A percentile compares a stretch with the other conserved stretches of the same genome.
These are phyloP conservation scores for Seladonia tumulorum DNA, from an alignment of 2,888 invertebrate genomes.

Conservation along the genomic window DNA sequence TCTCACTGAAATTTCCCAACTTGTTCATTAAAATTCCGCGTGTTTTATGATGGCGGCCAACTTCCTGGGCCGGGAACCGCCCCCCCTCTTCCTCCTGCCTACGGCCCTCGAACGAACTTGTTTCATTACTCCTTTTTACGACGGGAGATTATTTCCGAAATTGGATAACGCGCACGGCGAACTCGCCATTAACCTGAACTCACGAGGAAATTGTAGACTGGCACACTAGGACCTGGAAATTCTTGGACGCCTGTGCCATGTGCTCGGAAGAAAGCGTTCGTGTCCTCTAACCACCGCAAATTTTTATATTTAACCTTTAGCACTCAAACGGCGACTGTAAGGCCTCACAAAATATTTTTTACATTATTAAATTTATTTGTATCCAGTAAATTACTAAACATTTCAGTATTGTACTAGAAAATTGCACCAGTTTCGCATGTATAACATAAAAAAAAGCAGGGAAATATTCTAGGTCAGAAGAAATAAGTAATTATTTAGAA, in stretches of 20 bases:
- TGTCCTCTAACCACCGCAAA: neutral
- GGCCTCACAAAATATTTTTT: no score
- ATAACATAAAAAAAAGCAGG: no score
- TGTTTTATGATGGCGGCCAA: constrained; percentile 49
- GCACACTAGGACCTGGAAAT: neutral
- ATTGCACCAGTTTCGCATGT: no score
- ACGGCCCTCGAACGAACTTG: constrained; percentile 38
- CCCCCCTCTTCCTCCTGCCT: neutral
- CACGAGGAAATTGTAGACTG: neutral
- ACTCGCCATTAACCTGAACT: constrained; percentile 6
- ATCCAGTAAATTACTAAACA: no score
- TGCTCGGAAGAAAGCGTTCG: neutral
- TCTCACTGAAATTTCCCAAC: constrained; percentile 55
- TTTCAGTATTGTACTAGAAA: no score
- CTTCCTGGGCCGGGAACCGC: constrained; percentile 25
- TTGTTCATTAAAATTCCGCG: constrained; percentile 63
- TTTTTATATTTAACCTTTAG: neutral
- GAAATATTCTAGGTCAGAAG: no score
- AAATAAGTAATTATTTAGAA: no score
- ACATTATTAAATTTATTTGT: no score
- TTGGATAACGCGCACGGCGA: constrained; percentile 42
- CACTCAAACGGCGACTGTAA: neutral
- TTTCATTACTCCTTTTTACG: constrained; percentile 52
- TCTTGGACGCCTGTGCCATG: neutral
- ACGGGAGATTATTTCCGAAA: constrained; percentile 51